Base-by-base conservation (phyloP, 2,888 invertebrate genomes). In the Thymelicus lineola region DNA sequence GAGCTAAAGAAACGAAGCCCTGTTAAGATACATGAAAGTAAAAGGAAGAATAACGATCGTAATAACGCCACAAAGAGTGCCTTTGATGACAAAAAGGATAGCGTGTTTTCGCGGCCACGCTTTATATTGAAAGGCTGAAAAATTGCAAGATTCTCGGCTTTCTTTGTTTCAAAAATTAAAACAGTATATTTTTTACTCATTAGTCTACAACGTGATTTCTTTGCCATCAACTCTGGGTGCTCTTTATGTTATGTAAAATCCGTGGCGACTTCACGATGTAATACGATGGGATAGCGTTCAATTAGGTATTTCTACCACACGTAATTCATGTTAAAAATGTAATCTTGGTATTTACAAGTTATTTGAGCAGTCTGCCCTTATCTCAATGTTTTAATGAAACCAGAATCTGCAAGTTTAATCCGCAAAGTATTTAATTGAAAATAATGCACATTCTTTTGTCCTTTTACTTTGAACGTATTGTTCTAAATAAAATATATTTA, bases 11-110 rank as follows among this genome's bases (percentile, higher is more conserved):
- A 36, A 48, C 48, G 14, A 36, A 14, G n/a, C 60, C 38, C 48
- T 28, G 20, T 60, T 67, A 67, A 60, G 28, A 58, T 66, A 59
- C 38, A 60, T 59, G 42, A 66, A 66, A 66, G 66, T 60, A 67
- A 67, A 67, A 67, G 17, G 53, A 60, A 53, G 48, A 46, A 59
- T 66, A 66, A 59, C 59, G 66, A 66, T 59, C 50, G 66, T 66
- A 66, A 66, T 66, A 66, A 66, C 66, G 59, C 28, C 46, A 59
- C 59, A 66, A 59, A 67, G 36, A 50, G 36, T 14, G 60, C 38
- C 60, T 67, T 67, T 60, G 60, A 60, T 60, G 60, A 60, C 50
- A 53, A 59, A 46, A 38, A 59, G 48, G 59, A 66, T 50, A 46
- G 35, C 36, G 66, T 36, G 17, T 60, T 53, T 60, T 15, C 53